Percentiles rank a stretch among this genome's conserved stretches.
phyloP scores from a whole-genome alignment of 2,888 invertebrate species.

The Sussaba pulchella region DNA sequence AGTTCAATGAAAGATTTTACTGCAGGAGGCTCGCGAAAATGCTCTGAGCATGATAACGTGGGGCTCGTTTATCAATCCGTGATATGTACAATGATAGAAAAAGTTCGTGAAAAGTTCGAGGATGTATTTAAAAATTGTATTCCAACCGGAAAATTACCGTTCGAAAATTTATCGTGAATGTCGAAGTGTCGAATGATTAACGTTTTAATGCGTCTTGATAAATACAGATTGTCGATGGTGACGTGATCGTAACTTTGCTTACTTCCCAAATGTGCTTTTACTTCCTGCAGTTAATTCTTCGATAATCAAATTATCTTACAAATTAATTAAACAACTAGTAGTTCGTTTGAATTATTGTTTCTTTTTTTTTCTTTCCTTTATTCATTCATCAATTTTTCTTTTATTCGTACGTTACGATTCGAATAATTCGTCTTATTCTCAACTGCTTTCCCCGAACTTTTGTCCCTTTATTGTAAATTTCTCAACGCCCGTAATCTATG shows the following conservation, averaged over 20 bases:
- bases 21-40: slow-evolving; percentile 63
- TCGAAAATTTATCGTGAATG: slow-evolving; percentile 30
- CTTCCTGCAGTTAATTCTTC: slow-evolving; percentile 69
- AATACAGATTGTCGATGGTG: slow-evolving; percentile 19
- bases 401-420: slow-evolving; percentile 13
- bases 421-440: neutral
- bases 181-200: no score
- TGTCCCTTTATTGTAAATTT: slow-evolving; percentile 64
- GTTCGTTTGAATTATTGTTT: slow-evolving; percentile 66
- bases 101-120: slow-evolving; percentile 37
- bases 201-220: slow-evolving; percentile 21
- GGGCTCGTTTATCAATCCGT: slow-evolving; percentile 43
- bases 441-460: neutral
- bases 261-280: slow-evolving; percentile 9
- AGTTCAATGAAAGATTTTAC: slow-evolving; percentile 60
- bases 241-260: slow-evolving; percentile 10
- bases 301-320: slow-evolving; percentile 66
- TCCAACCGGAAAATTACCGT: neutral
- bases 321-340: slow-evolving; percentile 72
- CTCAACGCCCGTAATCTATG: slow-evolving; percentile 61
- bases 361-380: neutral
- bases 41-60: slow-evolving; percentile 35
- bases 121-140: slow-evolving; percentile 50
- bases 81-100: slow-evolving; percentile 67
- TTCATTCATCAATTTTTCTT: neutral